These are phyloP conservation scores for Cerastis rubricosa DNA, from an alignment of 2,888 invertebrate species.

Conservation along the genomic window DNA sequence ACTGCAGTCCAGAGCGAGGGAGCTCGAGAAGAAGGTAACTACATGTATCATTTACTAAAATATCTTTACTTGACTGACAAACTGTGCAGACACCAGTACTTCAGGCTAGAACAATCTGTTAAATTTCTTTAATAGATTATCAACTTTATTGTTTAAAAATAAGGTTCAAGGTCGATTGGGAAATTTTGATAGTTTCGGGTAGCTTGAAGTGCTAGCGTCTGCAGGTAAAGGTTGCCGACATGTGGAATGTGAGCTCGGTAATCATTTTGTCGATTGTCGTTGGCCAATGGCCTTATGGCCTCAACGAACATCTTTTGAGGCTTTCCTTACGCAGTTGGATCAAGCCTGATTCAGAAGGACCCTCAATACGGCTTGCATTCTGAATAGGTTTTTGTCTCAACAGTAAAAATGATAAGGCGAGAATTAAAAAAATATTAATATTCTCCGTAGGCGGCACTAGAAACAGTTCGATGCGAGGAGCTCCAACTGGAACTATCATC, in stretches of 20 bases:
- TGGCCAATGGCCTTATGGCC: not conserved
- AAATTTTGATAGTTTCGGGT: too few relatives aligned
- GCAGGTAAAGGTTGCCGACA: not conserved
- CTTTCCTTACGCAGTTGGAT: not conserved
- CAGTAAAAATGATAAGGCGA: not conserved
- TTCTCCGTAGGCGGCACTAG: conserved; percentile 90
- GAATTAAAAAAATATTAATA: not conserved
- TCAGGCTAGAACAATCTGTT: too few relatives aligned
- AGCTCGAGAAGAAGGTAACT: conserved; percentile 96
- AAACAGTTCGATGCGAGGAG: conserved; percentile 96
- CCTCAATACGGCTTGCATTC: not conserved
- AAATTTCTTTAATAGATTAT: too few relatives aligned
- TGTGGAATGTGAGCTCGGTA: not conserved
- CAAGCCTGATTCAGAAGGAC: not conserved
- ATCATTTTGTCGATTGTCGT: not conserved
- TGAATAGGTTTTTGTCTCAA: not conserved
- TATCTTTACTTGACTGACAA: not conserved
- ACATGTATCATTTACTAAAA: not conserved
- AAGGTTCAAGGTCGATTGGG: too few relatives aligned
- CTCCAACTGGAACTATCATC: conserved; percentile 96
- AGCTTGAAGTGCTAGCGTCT: too few relatives aligned
- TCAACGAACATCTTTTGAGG: not conserved
- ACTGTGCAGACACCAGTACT: too few relatives aligned
- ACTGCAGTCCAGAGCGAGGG: conserved; percentile 95
- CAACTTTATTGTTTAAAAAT: too few relatives aligned